Conservation (phyloP, 2,888 invertebrate genomes). For the Andrena camellia region DNA sequence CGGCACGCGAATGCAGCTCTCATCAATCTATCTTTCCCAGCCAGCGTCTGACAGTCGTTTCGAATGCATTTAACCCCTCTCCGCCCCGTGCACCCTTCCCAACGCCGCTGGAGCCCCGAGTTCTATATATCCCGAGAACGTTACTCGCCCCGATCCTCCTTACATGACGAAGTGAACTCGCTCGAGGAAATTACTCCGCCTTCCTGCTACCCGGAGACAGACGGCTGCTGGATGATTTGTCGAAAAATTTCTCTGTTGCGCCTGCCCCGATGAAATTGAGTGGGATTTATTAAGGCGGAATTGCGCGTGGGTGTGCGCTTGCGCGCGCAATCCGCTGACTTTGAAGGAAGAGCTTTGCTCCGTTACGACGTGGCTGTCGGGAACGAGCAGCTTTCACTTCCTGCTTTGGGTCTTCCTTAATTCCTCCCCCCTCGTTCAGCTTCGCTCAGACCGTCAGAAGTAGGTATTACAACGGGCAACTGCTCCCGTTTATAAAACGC, state of each 20-base stretch:
- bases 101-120: slow-evolving; percentile 51
- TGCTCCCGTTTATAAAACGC: too few species aligned
- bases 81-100: slow-evolving; percentile 55
- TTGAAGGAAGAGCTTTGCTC: background rate
- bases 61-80: slow-evolving; percentile 79
- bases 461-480: too few species aligned
- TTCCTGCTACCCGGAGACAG: slow-evolving; percentile 62
- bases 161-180: slow-evolving; percentile 70
- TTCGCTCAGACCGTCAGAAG: too few species aligned
- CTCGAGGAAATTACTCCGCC: slow-evolving; percentile 72
- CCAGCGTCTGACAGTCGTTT: slow-evolving; percentile 82
- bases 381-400: too few species aligned
- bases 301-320: slow-evolving; percentile 10
- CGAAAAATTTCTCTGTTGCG: slow-evolving; percentile 69
- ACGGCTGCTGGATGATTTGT: slow-evolving; percentile 70
- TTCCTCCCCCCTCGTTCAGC: too few species aligned
- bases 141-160: slow-evolving; percentile 68
- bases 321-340: background rate
- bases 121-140: slow-evolving; percentile 48
- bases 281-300: slow-evolving; percentile 51
- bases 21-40: slow-evolving; percentile 82
- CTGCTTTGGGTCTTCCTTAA: too few species aligned
- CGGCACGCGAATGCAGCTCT: slow-evolving; percentile 80
- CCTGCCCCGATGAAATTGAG: slow-evolving; percentile 40
- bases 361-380: too few species aligned